These are phyloP conservation scores for Onychostoma macrolepis DNA, from an alignment of 2,113 vertebrate species.

Conservation along the genomic window DNA sequence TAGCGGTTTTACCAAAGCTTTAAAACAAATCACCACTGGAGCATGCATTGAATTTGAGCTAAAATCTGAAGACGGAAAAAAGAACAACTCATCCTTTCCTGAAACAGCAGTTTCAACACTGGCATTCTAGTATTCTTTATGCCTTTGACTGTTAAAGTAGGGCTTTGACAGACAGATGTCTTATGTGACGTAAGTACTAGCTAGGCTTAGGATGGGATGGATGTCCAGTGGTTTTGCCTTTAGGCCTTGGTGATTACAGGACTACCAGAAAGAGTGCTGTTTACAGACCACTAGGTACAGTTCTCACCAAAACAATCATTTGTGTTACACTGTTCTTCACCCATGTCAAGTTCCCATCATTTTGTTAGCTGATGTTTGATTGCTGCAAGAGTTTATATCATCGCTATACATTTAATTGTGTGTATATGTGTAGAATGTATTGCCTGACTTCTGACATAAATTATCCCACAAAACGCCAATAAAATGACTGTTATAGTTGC, in stretches of 20 bases:
- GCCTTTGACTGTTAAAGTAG: slow-evolving; percentile 1
- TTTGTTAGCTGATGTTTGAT: not conserved
- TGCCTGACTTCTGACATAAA: slow-evolving; percentile 5
- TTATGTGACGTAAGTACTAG: slow-evolving; percentile 19
- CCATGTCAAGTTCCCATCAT: slow-evolving; percentile 33
- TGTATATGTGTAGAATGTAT: not conserved
- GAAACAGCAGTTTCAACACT: not conserved
- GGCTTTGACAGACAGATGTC: slow-evolving; percentile 33
- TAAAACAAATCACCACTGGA: not conserved
- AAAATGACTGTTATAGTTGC: slow-evolving; percentile 13
- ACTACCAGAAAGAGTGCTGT: slow-evolving; percentile 49
- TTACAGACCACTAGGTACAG: slow-evolving; percentile 43
- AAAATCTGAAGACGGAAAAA: not conserved
- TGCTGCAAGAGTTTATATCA: not conserved
- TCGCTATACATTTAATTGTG: not conserved
- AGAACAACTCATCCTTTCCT: not conserved
- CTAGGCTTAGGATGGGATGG: slow-evolving; percentile 24
- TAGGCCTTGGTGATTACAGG: slow-evolving; percentile 60
- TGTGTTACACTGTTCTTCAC: slow-evolving; percentile 31
- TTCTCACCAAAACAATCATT: slow-evolving; percentile 46
- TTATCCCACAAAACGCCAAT: not conserved
- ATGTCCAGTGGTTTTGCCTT: slow-evolving; percentile 33
- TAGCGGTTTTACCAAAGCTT: not conserved
- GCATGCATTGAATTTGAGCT: not conserved
- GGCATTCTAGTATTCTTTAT: not conserved